These are phyloP conservation scores for Mustela nigripes DNA, from an alignment of 2,113 vertebrate genomes.

Conservation along the genomic window DNA sequence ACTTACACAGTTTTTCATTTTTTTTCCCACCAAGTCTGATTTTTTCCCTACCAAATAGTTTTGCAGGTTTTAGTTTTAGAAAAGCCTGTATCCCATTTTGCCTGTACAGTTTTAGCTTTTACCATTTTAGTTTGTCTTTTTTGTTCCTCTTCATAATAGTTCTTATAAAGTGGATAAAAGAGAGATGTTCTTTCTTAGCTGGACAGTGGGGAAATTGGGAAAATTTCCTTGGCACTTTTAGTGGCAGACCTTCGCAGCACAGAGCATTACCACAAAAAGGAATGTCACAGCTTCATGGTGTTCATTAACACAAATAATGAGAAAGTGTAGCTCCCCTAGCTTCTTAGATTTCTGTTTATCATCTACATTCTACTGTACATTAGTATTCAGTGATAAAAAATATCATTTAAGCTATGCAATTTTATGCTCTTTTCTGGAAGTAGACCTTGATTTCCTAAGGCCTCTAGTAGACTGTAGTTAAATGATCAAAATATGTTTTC, in stretches of 20 bases:
- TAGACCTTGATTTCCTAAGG: not conserved
- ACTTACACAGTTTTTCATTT: not conserved
- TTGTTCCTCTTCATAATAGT: not conserved
- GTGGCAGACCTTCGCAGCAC: not conserved
- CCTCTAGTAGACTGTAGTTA: not conserved
- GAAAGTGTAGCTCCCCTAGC: not conserved
- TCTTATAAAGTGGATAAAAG: constrained; percentile 9
- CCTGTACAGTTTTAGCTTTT: constrained; percentile 13
- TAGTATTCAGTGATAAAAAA: constrained; percentile 25
- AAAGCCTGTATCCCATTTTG: constrained; percentile 8
- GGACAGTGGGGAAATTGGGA: not conserved
- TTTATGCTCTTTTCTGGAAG: constrained; percentile 20
- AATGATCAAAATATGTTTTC: not conserved
- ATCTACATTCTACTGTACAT: not conserved
- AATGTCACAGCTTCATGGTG: not conserved
- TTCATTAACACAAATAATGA: constrained; percentile 4
- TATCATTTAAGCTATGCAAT: not conserved
- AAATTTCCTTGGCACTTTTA: not conserved
- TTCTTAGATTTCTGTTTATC: constrained; percentile 43
- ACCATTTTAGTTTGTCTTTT: constrained; percentile 44
- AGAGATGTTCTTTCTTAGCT: not conserved
- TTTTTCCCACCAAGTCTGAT: not conserved
- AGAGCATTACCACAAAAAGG: not conserved
- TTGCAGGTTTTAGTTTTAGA: constrained; percentile 34
- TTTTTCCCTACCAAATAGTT: not conserved